Percentiles rank a stretch among this genome's conserved stretches.
phyloP scores from a whole-genome alignment of 2,797 vertebrate genomes.

The Paratrypauchen microcephalus region DNA sequence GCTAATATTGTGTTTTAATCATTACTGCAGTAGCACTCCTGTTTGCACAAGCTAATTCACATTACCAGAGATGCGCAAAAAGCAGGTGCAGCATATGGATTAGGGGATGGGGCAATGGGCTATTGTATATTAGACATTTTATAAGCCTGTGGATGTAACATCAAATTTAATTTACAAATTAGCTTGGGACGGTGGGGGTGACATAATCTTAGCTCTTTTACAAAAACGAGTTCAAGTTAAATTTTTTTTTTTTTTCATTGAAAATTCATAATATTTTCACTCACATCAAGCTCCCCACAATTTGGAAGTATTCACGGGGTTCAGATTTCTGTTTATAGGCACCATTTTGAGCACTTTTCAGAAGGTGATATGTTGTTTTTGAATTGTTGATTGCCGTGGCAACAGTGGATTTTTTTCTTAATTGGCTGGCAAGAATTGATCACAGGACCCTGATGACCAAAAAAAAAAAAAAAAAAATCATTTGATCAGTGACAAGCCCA shows the following conservation, averaged over 20 bases:
- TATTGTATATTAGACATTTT: slow-evolving; percentile 39
- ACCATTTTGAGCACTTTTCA: background rate
- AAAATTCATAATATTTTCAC: slow-evolving; percentile 57
- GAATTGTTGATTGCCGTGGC: background rate
- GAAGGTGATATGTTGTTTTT: background rate
- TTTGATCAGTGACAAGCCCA: slow-evolving; percentile 48
- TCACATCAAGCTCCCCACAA: slow-evolving; percentile 33
- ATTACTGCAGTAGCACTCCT: background rate
- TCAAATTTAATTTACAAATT: slow-evolving; percentile 68
- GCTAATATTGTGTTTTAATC: background rate
- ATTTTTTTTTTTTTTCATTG: slow-evolving; percentile 3
- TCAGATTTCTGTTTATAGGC: background rate
- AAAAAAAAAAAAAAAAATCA: too few relatives aligned
- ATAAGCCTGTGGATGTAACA: slow-evolving; percentile 55
- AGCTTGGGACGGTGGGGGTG: slow-evolving; percentile 29
- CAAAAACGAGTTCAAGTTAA: slow-evolving; percentile 29
- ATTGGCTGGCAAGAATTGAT: slow-evolving; percentile 63
- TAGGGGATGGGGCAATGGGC: slow-evolving; percentile 23
- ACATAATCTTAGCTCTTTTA: slow-evolving; percentile 26
- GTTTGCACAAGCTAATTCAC: slow-evolving; percentile 3
- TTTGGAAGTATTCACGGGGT: background rate
- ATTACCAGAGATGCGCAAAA: background rate
- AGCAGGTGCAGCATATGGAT: background rate
- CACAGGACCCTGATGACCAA: slow-evolving; percentile 35
- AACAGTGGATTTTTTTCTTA: slow-evolving; percentile 9